Conservation (phyloP, 2,113 vertebrate genomes). For the Ivindomyrus marchei region DNA sequence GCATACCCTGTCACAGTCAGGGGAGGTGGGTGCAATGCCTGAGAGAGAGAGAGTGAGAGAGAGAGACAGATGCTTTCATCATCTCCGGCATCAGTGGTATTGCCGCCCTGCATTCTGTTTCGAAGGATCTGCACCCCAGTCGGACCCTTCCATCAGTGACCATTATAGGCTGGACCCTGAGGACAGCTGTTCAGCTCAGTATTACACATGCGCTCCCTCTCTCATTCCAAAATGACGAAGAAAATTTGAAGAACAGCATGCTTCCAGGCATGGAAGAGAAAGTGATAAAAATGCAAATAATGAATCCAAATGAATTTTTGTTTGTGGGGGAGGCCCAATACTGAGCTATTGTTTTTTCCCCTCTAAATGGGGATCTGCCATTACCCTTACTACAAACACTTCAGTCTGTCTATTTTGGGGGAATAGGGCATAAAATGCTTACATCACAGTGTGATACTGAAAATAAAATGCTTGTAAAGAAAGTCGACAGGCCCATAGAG, state of each 20-base stretch:
- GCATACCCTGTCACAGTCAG: not conserved
- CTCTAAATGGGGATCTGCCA: not conserved
- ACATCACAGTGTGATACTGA: not conserved
- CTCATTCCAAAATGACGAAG: not conserved
- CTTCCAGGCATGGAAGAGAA: not conserved
- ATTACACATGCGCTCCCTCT: not conserved
- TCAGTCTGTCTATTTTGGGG: not conserved
- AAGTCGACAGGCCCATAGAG: not conserved
- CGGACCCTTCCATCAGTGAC: not conserved
- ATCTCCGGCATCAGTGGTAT: slow-evolving; percentile 32
- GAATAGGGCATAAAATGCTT: not conserved
- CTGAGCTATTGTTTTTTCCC: not conserved
- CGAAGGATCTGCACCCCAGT: not conserved
- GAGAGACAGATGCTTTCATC: slow-evolving; percentile 39
- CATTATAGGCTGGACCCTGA: not conserved
- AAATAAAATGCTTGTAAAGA: not conserved
- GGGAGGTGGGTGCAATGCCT: not conserved
- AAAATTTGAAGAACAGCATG: not conserved
- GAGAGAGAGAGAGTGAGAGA: not conserved
- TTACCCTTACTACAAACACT: not conserved
- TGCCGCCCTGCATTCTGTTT: not conserved
- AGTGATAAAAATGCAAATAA: not conserved
- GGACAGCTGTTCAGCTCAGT: not conserved
- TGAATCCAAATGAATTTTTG: not conserved
- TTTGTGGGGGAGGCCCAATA: not conserved